phyloP scores from a whole-genome alignment of 2,797 vertebrate genomes.

The Sebastes melanostomus region DNA sequence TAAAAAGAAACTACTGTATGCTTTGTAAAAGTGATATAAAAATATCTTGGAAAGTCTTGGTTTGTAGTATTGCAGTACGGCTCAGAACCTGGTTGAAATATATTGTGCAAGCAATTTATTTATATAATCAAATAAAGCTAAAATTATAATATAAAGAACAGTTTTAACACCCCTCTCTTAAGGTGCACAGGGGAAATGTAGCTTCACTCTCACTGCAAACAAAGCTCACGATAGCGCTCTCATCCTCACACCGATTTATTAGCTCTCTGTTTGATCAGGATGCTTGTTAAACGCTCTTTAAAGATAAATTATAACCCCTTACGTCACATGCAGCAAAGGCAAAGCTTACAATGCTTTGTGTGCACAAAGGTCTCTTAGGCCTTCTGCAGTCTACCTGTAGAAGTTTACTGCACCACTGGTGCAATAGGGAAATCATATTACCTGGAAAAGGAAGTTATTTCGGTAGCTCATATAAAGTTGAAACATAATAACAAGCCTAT shows the following conservation, averaged over 20 bases:
- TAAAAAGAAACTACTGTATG: background rate
- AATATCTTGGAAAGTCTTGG: background rate
- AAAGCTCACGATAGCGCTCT: background rate
- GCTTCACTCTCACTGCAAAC: background rate
- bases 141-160: background rate
- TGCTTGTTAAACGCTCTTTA: conserved; percentile 25
- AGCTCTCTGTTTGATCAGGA: conserved; percentile 27
- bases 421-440: conserved; percentile 13
- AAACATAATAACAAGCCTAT: background rate
- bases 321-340: conserved; percentile 9
- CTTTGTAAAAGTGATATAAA: background rate
- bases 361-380: conserved; percentile 1
- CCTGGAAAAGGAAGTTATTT: background rate
- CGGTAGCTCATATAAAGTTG: background rate
- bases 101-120: background rate
- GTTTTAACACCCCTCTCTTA: background rate
- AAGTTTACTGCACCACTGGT: background rate
- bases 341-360: conserved; percentile 2
- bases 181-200: background rate
- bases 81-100: background rate
- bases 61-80: background rate
- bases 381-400: conserved; percentile 1
- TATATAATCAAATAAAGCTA: conserved; percentile 1
- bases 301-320: conserved; percentile 7
- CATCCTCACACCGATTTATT: conserved; percentile 1